phyloP scores from a whole-genome alignment of 1,140 invertebrate genomes.

The Nebria ingens region DNA sequence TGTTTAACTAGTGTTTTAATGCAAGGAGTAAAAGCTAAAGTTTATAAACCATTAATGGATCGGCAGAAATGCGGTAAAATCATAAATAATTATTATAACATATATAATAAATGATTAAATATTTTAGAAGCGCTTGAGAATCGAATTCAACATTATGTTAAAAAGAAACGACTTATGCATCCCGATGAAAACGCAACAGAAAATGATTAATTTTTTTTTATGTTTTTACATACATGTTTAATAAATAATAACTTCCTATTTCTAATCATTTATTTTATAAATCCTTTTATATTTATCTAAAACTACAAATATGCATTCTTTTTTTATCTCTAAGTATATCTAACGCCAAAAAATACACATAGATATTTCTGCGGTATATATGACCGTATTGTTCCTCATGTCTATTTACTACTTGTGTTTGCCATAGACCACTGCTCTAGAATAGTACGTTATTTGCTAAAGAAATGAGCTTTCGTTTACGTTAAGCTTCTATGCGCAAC shows the following conservation, averaged over 20 bases:
- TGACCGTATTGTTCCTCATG: too few species aligned
- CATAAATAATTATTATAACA: slow-evolving; percentile 13
- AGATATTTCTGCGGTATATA: too few species aligned
- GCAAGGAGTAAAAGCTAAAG: slow-evolving; percentile 53
- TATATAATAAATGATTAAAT: too few species aligned
- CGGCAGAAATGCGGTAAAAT: slow-evolving; percentile 61
- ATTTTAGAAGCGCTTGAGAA: slow-evolving; percentile 61
- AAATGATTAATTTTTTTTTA: background rate
- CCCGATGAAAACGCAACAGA: background rate
- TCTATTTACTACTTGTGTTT: too few species aligned
- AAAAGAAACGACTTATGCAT: slow-evolving; percentile 37
- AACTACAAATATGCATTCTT: too few species aligned
- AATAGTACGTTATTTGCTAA: too few species aligned
- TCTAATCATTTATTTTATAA: background rate
- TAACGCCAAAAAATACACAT: too few species aligned
- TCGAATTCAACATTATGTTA: slow-evolving; percentile 59
- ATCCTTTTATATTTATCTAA: too few species aligned
- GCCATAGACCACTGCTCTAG: too few species aligned
- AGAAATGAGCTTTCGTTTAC: too few species aligned
- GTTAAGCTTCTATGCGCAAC: too few species aligned
- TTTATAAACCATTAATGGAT: slow-evolving; percentile 62
- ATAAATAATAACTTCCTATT: background rate
- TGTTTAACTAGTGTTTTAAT: slow-evolving; percentile 49
- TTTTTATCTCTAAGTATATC: too few species aligned
- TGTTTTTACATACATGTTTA: background rate